Base-by-base conservation (phyloP, 2,113 vertebrate species). In the Hypomesus transpacificus region DNA sequence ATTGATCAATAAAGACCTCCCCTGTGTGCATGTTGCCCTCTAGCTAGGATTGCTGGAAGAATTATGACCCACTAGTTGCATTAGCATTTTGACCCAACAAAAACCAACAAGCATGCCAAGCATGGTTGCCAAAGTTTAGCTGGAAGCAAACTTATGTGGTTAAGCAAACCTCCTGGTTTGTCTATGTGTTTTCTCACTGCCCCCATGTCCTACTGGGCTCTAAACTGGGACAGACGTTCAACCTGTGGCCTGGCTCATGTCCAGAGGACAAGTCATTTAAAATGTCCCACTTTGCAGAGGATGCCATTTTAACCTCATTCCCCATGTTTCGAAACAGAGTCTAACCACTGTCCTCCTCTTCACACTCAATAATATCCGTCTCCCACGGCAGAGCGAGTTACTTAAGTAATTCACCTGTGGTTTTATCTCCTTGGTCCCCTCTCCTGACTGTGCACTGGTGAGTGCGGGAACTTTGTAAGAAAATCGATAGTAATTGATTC, bases 401-500 rank as follows among this genome's bases (percentile, higher is more conserved):
- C 87, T 89, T 83, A 77, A 82, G 85, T 80, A 76, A 82, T 88
- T 87, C 75, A 78, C 88, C 86, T 78, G 85, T 79, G 89, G 87
- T 87, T 90, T 90, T 88, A 87, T 92, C 86, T 87, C 77, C 83
- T 90, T 88, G 89, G 87, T 90, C 85, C 84, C 87, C 70, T 86
- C 83, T 82, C 89, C 82, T 85, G 86, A 89, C 87, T 90, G 80
- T 76, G 82, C 89, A 82, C 83, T 56, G 46, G 80, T 88, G 87
- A 87, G 88, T 71, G 89, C 84, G 82, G 80, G 81, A 82, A 84
- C 74, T 81, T 84, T 80, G 75, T 76, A 83, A 82, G 71, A 81
- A 88, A 90, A 92, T 93, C 91, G 65, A 93, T 93, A 85, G 75
- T 59, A 82, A 91, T 92, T 86, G 91, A 92, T 93, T 91, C 87